Conservation (phyloP, 2,113 vertebrate species). For the Neodontobutis hainanensis region DNA sequence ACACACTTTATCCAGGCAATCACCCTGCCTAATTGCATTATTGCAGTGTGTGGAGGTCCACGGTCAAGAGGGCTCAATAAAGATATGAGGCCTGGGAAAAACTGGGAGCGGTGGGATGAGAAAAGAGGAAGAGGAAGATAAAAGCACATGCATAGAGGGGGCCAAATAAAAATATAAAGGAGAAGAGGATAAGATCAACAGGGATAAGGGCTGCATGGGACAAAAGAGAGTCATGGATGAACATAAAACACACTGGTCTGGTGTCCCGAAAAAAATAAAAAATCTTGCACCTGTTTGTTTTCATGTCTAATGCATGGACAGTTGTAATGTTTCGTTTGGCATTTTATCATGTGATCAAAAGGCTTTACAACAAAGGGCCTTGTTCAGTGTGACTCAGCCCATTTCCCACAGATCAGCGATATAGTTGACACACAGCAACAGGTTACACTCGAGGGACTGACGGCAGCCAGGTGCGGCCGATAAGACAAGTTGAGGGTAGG, state of each 20-base stretch:
- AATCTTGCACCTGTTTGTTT: slow-evolving; percentile 34
- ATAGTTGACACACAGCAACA: slow-evolving; percentile 61
- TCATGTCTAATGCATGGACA: slow-evolving; percentile 17
- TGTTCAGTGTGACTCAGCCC: slow-evolving; percentile 27
- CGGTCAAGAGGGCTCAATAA: slow-evolving; percentile 89
- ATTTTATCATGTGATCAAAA: slow-evolving; percentile 42
- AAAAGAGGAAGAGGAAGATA: slow-evolving; percentile 72
- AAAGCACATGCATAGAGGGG: slow-evolving; percentile 26
- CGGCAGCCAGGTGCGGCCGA: slow-evolving; percentile 84
- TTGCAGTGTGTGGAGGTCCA: slow-evolving; percentile 83
- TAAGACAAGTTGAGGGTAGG: slow-evolving; percentile 76
- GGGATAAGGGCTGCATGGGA: slow-evolving; percentile 15
- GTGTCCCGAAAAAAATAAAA: slow-evolving; percentile 8
- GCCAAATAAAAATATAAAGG: slow-evolving; percentile 24
- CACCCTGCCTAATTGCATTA: slow-evolving; percentile 82
- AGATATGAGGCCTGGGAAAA: slow-evolving; percentile 83
- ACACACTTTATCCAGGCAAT: slow-evolving; percentile 87
- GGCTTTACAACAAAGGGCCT: slow-evolving; percentile 28
- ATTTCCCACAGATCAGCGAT: slow-evolving; percentile 57
- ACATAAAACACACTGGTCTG: slow-evolving; percentile 1
- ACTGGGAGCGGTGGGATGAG: slow-evolving; percentile 49
- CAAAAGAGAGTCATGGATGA: neutral
- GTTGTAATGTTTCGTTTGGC: slow-evolving; percentile 19
- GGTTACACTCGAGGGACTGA: slow-evolving; percentile 83
- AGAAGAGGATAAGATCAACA: slow-evolving; percentile 29